phyloP scores from a whole-genome alignment of 1,140 invertebrate species.

The Trialeurodes vaporariorum region DNA sequence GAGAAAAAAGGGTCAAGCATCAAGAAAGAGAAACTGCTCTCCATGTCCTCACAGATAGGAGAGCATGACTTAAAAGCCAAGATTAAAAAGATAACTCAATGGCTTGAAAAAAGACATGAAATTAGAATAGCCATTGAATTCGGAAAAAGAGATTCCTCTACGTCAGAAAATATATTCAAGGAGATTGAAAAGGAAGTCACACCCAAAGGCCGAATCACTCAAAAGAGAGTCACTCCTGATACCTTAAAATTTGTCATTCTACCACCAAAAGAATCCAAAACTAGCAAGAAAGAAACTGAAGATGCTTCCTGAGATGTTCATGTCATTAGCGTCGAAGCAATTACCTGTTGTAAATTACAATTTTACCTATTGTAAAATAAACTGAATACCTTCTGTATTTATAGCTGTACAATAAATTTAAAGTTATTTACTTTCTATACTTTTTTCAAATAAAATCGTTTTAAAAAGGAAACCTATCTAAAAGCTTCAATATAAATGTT shows the following conservation, averaged over 20 bases:
- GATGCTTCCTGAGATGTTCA: too few species aligned
- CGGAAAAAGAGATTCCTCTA: neutral
- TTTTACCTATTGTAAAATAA: too few species aligned
- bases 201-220: neutral
- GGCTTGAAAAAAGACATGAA: conserved; percentile 46
- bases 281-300: neutral
- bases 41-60: conserved; percentile 44
- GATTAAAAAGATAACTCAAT: conserved; percentile 32
- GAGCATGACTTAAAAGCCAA: conserved; percentile 45
- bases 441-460: too few species aligned
- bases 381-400: too few species aligned
- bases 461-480: too few species aligned
- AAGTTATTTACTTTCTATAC: too few species aligned
- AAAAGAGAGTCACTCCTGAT: neutral
- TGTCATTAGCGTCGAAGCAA: too few species aligned
- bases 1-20: too few species aligned
- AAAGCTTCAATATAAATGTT: too few species aligned
- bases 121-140: conserved; percentile 41
- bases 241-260: neutral
- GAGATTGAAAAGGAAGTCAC: neutral
- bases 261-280: neutral
- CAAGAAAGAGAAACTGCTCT: conserved; percentile 32
- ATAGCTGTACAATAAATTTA: too few species aligned
- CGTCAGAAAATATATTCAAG: neutral
- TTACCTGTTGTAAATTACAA: too few species aligned